A percentile compares a stretch with the other conserved stretches of the same genome.
phyloP scores from a whole-genome alignment of 2,888 invertebrate genomes.

The Anodontia alba region DNA sequence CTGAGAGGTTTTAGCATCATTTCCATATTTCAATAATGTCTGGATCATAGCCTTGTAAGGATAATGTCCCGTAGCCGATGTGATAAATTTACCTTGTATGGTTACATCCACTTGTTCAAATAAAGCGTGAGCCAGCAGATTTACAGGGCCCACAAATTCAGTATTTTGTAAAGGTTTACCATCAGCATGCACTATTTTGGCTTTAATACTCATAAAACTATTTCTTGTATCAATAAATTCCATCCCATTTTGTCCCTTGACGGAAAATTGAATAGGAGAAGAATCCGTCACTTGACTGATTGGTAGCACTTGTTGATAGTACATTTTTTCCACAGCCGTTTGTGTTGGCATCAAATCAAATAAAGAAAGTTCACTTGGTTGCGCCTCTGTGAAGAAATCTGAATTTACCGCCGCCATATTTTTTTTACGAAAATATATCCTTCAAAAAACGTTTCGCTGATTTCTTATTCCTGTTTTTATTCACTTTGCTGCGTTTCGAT shows the following conservation, averaged over 20 bases:
- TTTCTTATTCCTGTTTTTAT: not conserved
- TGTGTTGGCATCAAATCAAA: conserved; percentile 17
- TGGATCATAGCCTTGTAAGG: conserved; percentile 49
- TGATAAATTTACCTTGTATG: conserved; percentile 34
- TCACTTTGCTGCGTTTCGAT: not conserved
- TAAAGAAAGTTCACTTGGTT: not conserved
- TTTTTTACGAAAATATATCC: not conserved
- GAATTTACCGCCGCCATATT: conserved; percentile 12
- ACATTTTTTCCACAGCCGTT: conserved; percentile 21
- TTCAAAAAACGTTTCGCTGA: not conserved
- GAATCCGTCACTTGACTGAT: conserved; percentile 2
- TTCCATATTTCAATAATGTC: conserved; percentile 21
- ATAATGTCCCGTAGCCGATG: conserved; percentile 48
- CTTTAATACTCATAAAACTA: conserved; percentile 3
- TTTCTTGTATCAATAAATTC: conserved; percentile 17
- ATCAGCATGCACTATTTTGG: not conserved
- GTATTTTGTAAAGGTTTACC: not conserved
- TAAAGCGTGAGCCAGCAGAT: conserved; percentile 36
- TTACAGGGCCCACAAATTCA: conserved; percentile 26
- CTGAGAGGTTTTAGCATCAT: conserved; percentile 12
- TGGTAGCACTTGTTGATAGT: conserved; percentile 13
- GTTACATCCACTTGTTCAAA: conserved; percentile 41
- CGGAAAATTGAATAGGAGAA: conserved; percentile 28
- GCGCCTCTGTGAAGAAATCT: not conserved
- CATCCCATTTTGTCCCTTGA: conserved; percentile 23